Evolutionary conservation across 2,888 invertebrate genomes (phyloP).

Genomic region (Hirtodrosophila alboralis): DNA sequence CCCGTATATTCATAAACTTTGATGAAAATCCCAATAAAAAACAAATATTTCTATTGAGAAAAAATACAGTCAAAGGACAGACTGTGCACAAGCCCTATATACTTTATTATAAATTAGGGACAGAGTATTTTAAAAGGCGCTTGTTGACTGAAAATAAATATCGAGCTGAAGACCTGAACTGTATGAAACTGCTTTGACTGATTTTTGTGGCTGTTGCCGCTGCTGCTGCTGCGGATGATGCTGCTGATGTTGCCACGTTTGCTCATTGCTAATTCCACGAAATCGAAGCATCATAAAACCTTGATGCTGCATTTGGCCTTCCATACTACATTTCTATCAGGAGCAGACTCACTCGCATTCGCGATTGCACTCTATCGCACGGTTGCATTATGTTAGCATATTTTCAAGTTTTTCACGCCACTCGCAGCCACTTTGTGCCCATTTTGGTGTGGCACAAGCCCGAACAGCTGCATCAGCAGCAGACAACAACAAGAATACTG

Average conservation of each 20-base stretch:
- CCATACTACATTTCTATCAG: slow-evolving; percentile 1
- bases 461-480: slow-evolving; percentile 52
- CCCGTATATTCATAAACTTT: no score
- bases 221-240: no score
- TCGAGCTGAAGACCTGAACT: slow-evolving; percentile 30
- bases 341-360: neutral
- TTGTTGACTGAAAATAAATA: slow-evolving; percentile 54
- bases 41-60: no score
- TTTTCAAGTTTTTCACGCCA: slow-evolving; percentile 64
- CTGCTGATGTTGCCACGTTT: slow-evolving; percentile 32
- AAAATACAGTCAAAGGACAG: no score
- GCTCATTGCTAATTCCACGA: slow-evolving; percentile 81
- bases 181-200: slow-evolving; percentile 15
- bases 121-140: slow-evolving; percentile 63
- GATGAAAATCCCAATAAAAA: no score
- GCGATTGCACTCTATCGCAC: no score
- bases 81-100: no score
- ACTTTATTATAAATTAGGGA: no score
- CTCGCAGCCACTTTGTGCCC: slow-evolving; percentile 56
- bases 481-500: slow-evolving; percentile 48
- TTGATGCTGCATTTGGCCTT: slow-evolving; percentile 51
- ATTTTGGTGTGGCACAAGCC: slow-evolving; percentile 30
- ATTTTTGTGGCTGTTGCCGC: slow-evolving; percentile 27
- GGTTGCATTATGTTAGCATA: slow-evolving; percentile 67
- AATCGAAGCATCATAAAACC: slow-evolving; percentile 81